Percentiles rank a stretch among this genome's conserved stretches.
Evolutionary conservation across 2,888 invertebrate genomes (phyloP).

Genomic region (Drosophila prolongata): DNA sequence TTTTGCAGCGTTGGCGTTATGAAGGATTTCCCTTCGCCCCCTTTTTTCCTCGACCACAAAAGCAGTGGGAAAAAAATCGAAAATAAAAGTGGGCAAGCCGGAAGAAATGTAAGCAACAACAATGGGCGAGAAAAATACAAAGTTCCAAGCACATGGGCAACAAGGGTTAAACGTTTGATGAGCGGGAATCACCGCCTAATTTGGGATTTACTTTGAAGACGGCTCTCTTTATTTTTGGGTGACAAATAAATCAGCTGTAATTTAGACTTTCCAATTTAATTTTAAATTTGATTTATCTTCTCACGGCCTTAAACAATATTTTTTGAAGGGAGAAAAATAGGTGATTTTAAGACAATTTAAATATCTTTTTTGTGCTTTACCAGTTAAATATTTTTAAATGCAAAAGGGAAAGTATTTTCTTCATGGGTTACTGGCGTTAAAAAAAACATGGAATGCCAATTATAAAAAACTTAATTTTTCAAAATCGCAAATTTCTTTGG

Average conservation of each 20-base stretch:
- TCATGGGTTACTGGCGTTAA: too few relatives aligned
- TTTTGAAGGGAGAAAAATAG: too few relatives aligned
- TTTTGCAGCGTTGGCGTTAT: constrained; percentile 58
- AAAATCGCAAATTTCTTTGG: too few relatives aligned
- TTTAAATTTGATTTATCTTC: too few relatives aligned
- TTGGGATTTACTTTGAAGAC: not conserved
- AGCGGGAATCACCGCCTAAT: constrained; percentile 3
- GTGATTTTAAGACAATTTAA: too few relatives aligned
- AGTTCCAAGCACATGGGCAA: constrained; percentile 51
- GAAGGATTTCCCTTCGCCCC: constrained; percentile 5
- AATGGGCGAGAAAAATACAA: constrained; percentile 43
- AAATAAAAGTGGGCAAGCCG: constrained; percentile 15
- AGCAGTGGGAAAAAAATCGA: constrained; percentile 11
- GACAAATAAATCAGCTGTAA: not conserved
- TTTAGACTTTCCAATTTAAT: not conserved
- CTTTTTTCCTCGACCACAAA: not conserved
- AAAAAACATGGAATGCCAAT: too few relatives aligned
- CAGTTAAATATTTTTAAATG: too few relatives aligned
- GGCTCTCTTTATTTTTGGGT: not conserved
- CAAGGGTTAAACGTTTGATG: constrained; percentile 12
- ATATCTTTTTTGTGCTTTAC: too few relatives aligned
- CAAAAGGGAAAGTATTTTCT: too few relatives aligned
- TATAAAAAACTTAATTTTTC: too few relatives aligned
- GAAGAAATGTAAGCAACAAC: constrained; percentile 38
- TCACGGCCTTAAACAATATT: too few relatives aligned